Base-by-base conservation (phyloP, 2,888 invertebrate genomes). In the Megaustenia siamemsis region DNA sequence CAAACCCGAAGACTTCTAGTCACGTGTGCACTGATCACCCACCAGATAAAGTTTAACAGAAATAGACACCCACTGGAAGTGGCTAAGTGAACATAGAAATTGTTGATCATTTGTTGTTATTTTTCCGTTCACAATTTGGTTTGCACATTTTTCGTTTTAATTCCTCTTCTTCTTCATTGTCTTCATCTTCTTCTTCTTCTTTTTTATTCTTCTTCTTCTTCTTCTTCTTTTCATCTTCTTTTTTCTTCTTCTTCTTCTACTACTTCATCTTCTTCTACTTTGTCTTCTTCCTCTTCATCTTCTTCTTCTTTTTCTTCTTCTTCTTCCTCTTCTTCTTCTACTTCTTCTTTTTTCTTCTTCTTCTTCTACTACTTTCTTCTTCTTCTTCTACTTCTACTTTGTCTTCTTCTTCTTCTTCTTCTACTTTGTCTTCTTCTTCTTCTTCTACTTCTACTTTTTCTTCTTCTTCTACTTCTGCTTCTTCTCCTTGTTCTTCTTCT, bases 301-400 rank as follows among this genome's bases (percentile, higher is more conserved):
- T 60, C 73, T 63, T n/a, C n/a, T 24, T 49, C 53, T 53, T 76
- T 43, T 49, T 76, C 53, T 49, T n/a, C 24, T 35, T 73, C 32
- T 6, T 24, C 43, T 10, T 82, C 71, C 71, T 35, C 66, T 35
- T 77, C 66, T 53, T 8, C 71, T 6, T 73, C 53, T 56, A n/a
- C 43, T 66, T 45, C 40, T 56, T 10, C 21, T 24, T 73, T 4
- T 71, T 28, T 82, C 56, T 38, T 4, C 66, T 21, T 73, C 15
- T 82, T 1, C 40, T 21, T 82, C 24, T 71, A 24, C 53, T 38
- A 21, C 56, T 73, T 21, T 73, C 40, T 73, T 8, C 56, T 35
- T 66, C 28, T 45, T 28, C n/a, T 66, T 45, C 18, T 40, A 24
- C 49, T 49, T 18, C 15, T 18, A 10, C 43, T 28, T 12, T 60